Evolutionary conservation across 2,113 vertebrate genomes (phyloP).

Genomic region (cat (Felis catus)): F.catus_Fca126_mat1.0 CM031413.1:73764001-73764500

Average conservation of each 20-base stretch:
- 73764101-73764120: neutral
- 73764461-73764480: neutral
- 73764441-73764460: neutral
- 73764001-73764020: neutral
- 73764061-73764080: neutral
- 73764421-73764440: neutral
- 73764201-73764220: neutral
- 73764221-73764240: neutral
- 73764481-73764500: too few species aligned
- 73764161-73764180: too few species aligned
- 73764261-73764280: neutral
- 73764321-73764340: constrained; percentile 3
- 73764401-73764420: neutral
- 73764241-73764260: neutral
- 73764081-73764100: neutral
- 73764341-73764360: neutral
- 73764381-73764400: neutral
- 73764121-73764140: neutral
- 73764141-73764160: neutral
- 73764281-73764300: neutral
- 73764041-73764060: neutral
- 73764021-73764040: neutral
- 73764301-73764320: neutral
- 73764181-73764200: neutral
- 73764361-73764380: neutral